Evolutionary conservation across 2,113 vertebrate species (phyloP).

Genomic region (Zosterops hypoxanthus): DNA sequence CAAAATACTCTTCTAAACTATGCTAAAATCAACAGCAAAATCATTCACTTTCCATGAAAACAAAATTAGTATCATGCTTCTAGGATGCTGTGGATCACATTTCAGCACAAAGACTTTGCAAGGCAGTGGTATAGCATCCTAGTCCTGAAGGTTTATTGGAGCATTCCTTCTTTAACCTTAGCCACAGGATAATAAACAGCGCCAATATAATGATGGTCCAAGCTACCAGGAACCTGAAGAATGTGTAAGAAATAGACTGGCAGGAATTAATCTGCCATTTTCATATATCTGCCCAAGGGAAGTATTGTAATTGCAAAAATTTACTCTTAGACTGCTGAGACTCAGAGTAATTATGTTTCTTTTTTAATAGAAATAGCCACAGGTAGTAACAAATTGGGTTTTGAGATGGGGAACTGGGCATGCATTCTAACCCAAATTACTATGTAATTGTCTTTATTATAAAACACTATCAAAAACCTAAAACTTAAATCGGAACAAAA

Average conservation of each 20-base stretch:
- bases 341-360: constrained; percentile 78
- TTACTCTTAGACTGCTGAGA: constrained; percentile 81
- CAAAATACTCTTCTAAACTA: background rate
- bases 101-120: background rate
- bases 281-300: constrained; percentile 79
- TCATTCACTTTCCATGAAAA: background rate
- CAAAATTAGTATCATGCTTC: background rate
- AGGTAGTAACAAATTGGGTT: constrained; percentile 82
- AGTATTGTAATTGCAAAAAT: constrained; percentile 81
- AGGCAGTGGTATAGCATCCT: background rate
- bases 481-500: constrained; percentile 56
- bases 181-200: constrained; percentile 43
- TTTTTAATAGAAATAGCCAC: constrained; percentile 84
- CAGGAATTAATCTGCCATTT: constrained; percentile 79
- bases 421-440: constrained; percentile 78
- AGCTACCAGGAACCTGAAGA: constrained; percentile 44
- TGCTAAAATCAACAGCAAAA: background rate
- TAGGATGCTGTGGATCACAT: background rate
- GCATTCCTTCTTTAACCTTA: constrained; percentile 59
- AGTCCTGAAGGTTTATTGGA: constrained; percentile 25
- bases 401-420: constrained; percentile 71
- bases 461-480: constrained; percentile 43
- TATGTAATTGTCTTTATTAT: constrained; percentile 74
- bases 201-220: constrained; percentile 30
- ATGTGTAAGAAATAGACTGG: constrained; percentile 51